A percentile compares a stretch with the other conserved stretches of the same genome.
phyloP scores from a whole-genome alignment of 2,888 invertebrate species.

The Trichogramma dendrolimi region DNA sequence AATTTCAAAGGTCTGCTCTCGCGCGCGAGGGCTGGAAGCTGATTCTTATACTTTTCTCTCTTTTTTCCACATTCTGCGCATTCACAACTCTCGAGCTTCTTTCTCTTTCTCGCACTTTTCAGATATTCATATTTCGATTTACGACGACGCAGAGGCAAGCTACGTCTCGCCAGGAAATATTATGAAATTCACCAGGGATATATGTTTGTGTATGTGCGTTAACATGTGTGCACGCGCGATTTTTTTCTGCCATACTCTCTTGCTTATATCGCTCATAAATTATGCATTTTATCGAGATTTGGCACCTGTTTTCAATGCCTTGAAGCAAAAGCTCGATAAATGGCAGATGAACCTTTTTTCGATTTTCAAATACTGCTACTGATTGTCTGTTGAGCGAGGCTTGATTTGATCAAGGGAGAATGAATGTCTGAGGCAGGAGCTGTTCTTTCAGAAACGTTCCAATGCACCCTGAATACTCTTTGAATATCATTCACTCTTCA shows the following conservation, averaged over 20 bases:
- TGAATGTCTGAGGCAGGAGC: no score
- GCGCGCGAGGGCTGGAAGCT: slow-evolving; percentile 11
- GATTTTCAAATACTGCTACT: no score
- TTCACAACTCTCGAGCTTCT: slow-evolving; percentile 4
- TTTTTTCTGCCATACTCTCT: neutral
- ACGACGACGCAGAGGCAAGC: slow-evolving; percentile 20
- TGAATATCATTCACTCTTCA: no score
- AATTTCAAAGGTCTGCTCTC: slow-evolving; percentile 25
- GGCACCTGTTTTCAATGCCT: slow-evolving; percentile 34
- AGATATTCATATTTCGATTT: slow-evolving; percentile 37
- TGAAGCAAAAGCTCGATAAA: slow-evolving; percentile 22
- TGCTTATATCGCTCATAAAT: slow-evolving; percentile 30
- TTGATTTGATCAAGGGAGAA: no score
- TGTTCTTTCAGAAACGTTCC: no score
- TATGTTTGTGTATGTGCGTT: neutral
- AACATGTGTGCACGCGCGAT: neutral
- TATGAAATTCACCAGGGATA: slow-evolving; percentile 1
- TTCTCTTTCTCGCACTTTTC: slow-evolving; percentile 10
- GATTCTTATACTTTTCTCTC: slow-evolving; percentile 17
- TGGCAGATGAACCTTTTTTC: no score
- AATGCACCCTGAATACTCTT: no score
- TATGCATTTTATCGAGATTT: slow-evolving; percentile 37
- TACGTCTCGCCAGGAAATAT: slow-evolving; percentile 22
- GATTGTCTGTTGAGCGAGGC: no score
- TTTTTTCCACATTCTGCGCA: neutral